A percentile compares a stretch with the other conserved stretches of the same genome.
phyloP scores from a whole-genome alignment of 2,797 vertebrate species.

The Labroides dimidiatus region DNA sequence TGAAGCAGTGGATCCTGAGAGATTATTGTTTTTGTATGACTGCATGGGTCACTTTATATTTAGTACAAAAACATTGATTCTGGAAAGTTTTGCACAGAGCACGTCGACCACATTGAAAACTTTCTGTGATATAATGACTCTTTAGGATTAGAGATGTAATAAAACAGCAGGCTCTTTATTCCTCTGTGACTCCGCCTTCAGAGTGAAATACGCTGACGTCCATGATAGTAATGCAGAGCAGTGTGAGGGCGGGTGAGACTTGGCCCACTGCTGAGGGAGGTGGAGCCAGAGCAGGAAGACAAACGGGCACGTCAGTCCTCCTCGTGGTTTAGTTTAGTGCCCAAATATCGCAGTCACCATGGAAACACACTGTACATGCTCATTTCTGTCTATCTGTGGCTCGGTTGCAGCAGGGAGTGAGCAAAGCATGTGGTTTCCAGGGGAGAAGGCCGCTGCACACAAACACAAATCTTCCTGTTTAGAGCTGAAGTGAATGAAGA shows the following conservation, averaged over 20 bases:
- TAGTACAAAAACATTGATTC: background rate
- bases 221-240: background rate
- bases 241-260: background rate
- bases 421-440: conserved; percentile 18
- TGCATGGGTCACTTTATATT: background rate
- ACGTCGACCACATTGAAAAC: conserved; percentile 28
- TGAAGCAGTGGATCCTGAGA: background rate
- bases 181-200: background rate
- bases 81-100: background rate
- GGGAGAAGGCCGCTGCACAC: background rate
- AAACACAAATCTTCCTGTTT: background rate
- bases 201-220: conserved; percentile 7
- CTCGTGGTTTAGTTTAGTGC: conserved; percentile 9
- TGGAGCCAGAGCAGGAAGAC: conserved; percentile 1
- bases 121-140: conserved; percentile 6
- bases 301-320: background rate
- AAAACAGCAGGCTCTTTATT: background rate
- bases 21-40: conserved; percentile 1
- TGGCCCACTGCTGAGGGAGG: conserved; percentile 10
- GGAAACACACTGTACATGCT: conserved; percentile 29
- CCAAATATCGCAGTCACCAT: conserved; percentile 30
- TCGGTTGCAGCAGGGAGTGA: conserved; percentile 12
- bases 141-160: background rate
- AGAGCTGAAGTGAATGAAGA: conserved; percentile 2
- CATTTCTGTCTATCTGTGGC: conserved; percentile 25